phyloP scores from a whole-genome alignment of 2,888 invertebrate genomes.

The Cheiracanthium punctorium region DNA sequence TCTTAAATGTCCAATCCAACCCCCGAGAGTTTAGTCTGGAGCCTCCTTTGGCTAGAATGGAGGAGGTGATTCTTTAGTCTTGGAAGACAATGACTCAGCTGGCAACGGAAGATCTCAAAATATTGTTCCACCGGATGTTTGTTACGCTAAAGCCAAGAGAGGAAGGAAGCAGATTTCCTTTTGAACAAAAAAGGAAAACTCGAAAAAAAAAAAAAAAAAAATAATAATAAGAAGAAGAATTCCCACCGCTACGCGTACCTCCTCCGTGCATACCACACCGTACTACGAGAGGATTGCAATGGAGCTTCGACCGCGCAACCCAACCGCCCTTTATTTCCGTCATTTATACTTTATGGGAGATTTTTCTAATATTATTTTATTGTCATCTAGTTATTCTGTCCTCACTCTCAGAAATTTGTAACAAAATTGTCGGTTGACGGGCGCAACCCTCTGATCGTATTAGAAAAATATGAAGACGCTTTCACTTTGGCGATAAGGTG shows the following conservation, averaged over 20 bases:
- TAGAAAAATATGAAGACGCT: no score
- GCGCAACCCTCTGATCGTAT: no score
- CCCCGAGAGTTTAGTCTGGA: no score
- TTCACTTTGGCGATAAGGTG: no score
- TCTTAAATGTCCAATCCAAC: no score
- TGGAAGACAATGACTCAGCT: not conserved
- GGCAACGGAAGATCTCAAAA: slow-evolving; percentile 25
- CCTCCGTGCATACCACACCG: not conserved
- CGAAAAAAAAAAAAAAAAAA: not conserved
- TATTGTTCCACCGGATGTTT: slow-evolving; percentile 42
- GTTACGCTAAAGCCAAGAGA: slow-evolving; percentile 29
- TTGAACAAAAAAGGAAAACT: slow-evolving; percentile 23
- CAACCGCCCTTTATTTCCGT: not conserved
- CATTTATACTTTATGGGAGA: not conserved
- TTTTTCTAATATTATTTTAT: no score
- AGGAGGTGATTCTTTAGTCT: not conserved
- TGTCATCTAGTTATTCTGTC: no score
- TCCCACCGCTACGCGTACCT: not conserved
- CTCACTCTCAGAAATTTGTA: no score
- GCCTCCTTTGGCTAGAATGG: no score
- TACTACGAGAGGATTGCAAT: not conserved
- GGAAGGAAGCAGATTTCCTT: slow-evolving; percentile 51
- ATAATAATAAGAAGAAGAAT: not conserved
- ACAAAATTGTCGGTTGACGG: no score
- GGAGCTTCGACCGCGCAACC: no score